A percentile compares a stretch with the other conserved stretches of the same genome.
These are phyloP conservation scores for Eriosoma lanigerum DNA, from an alignment of 1,140 invertebrate genomes.

Conservation along the genomic window DNA sequence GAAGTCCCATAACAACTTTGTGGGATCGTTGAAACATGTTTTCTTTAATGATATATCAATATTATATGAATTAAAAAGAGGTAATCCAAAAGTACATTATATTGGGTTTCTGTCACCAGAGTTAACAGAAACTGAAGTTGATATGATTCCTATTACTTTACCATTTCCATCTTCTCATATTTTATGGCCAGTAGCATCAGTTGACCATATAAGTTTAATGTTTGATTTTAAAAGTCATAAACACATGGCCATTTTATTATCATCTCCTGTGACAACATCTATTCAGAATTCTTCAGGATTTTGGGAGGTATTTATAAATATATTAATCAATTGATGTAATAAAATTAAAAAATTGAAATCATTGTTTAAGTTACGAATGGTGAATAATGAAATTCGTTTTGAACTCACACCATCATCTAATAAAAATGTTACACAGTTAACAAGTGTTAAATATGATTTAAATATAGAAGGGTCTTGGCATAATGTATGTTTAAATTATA, in stretches of 20 bases:
- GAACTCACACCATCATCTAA: constrained; percentile 71
- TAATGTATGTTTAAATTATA: constrained; percentile 59
- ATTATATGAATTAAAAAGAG: constrained; percentile 79
- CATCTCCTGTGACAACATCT: constrained; percentile 71
- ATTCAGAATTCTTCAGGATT: constrained; percentile 71
- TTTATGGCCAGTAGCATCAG: constrained; percentile 75
- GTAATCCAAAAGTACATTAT: constrained; percentile 80
- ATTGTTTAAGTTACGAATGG: constrained; percentile 66
- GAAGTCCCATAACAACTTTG: constrained; percentile 64
- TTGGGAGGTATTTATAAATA: constrained; percentile 71
- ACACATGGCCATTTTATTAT: constrained; percentile 79
- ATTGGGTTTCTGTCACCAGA: constrained; percentile 78
- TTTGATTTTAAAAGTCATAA: constrained; percentile 88
- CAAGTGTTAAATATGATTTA: constrained; percentile 76
- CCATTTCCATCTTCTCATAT: constrained; percentile 86
- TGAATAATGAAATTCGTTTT: constrained; percentile 80
- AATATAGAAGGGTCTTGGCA: constrained; percentile 64
- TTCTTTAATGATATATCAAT: constrained; percentile 91
- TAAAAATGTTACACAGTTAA: constrained; percentile 73
- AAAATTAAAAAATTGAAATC: constrained; percentile 1
- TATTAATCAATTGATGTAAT: neutral
- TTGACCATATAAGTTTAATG: constrained; percentile 70
- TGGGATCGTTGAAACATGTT: constrained; percentile 85
- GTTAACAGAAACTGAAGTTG: constrained; percentile 79
- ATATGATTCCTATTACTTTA: constrained; percentile 88